Evolutionary conservation across 2,888 invertebrate genomes (phyloP).

Genomic region (Odontomyia ornata): DNA sequence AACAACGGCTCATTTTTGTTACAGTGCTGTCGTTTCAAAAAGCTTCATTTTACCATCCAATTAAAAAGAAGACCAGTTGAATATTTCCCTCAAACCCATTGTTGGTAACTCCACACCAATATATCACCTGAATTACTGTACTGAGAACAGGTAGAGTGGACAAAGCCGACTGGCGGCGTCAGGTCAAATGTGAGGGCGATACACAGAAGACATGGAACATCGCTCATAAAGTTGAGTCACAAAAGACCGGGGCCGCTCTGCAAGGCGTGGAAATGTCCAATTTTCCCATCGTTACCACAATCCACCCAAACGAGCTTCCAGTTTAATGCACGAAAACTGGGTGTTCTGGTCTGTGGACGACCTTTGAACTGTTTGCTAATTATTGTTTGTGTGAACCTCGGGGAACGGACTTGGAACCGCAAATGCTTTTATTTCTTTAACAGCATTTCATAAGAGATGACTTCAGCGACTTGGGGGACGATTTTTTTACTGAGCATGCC

Average conservation of each 20-base stretch:
- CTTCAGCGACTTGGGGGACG: too few relatives aligned
- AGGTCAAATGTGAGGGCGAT: constrained; percentile 42
- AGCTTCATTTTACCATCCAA: too few relatives aligned
- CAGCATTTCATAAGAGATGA: too few relatives aligned
- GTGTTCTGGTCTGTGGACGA: constrained; percentile 37
- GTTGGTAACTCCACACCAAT: not conserved
- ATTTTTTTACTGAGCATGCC: too few relatives aligned
- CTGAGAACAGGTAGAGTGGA: not conserved
- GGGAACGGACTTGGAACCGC: not conserved
- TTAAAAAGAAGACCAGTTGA: too few relatives aligned
- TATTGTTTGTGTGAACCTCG: not conserved
- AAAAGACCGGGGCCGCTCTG: not conserved
- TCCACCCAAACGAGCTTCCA: constrained; percentile 12
- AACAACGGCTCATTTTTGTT: not conserved
- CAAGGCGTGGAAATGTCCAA: constrained; percentile 25
- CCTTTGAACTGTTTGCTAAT: constrained; percentile 20
- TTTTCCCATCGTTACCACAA: constrained; percentile 28
- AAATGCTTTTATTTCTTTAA: not conserved
- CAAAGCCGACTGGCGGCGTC: not conserved
- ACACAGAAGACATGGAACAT: constrained; percentile 10
- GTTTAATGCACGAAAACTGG: constrained; percentile 36
- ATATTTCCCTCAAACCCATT: not conserved
- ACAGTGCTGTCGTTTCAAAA: not conserved
- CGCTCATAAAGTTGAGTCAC: constrained; percentile 4
- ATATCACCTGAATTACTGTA: not conserved